Evolutionary conservation across 2,888 invertebrate species (phyloP).

Genomic region (Ferrisia virgata): DNA sequence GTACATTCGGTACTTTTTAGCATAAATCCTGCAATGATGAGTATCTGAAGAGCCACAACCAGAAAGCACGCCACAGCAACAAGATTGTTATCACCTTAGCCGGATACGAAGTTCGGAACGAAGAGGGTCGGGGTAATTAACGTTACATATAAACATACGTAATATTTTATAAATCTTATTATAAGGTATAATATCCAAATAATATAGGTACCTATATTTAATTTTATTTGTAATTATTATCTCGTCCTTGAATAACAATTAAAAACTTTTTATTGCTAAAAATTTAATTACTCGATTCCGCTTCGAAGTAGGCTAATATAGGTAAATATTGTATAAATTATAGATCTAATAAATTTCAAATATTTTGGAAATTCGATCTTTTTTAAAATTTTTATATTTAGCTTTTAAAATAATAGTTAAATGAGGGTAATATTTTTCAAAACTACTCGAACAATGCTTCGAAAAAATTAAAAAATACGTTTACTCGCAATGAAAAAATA

Average conservation of each 20-base stretch:
- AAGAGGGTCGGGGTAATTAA: neutral
- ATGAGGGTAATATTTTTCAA: no score
- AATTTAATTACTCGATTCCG: slow-evolving; percentile 16
- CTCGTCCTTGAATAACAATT: slow-evolving; percentile 31
- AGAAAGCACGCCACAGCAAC: neutral
- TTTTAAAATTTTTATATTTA: neutral
- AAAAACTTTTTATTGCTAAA: neutral
- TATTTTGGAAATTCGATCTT: neutral
- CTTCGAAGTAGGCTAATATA: neutral
- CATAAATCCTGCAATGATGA: neutral
- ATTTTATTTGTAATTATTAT: slow-evolving; percentile 11
- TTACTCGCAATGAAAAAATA: no score
- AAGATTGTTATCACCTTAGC: neutral
- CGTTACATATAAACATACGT: slow-evolving; percentile 7
- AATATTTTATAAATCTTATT: neutral
- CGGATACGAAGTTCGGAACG: neutral
- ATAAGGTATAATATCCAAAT: neutral
- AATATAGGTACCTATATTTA: neutral
- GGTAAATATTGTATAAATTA: neutral
- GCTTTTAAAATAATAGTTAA: no score
- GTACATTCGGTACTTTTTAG: neutral
- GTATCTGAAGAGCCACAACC: neutral
- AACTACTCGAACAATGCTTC: no score
- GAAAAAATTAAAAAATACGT: no score
- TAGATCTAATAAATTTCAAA: neutral